phyloP scores from a whole-genome alignment of 2,113 vertebrate genomes.

The Macaca fascicularis region T2T-MFA8v1.1 NC_088376.1:138971501-138972000 shows the following conservation, averaged over 20 bases:
- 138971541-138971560: neutral
- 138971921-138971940: neutral
- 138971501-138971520: neutral
- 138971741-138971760: neutral
- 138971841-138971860: rapidly evolving
- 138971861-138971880: neutral
- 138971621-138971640: neutral
- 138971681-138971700: neutral
- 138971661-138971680: neutral
- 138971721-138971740: neutral
- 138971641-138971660: neutral
- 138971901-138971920: too few relatives aligned
- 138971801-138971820: too few relatives aligned
- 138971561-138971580: neutral
- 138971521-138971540: neutral
- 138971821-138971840: too few relatives aligned
- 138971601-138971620: neutral
- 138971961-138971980: neutral
- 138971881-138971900: neutral
- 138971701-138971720: neutral
- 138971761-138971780: neutral
- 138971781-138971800: neutral
- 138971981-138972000: neutral
- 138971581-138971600: neutral
- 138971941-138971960: neutral